A percentile compares a stretch with the other conserved stretches of the same genome.
phyloP scores from a whole-genome alignment of 2,113 vertebrate genomes.

The Phalacrocorax aristotelis region DNA sequence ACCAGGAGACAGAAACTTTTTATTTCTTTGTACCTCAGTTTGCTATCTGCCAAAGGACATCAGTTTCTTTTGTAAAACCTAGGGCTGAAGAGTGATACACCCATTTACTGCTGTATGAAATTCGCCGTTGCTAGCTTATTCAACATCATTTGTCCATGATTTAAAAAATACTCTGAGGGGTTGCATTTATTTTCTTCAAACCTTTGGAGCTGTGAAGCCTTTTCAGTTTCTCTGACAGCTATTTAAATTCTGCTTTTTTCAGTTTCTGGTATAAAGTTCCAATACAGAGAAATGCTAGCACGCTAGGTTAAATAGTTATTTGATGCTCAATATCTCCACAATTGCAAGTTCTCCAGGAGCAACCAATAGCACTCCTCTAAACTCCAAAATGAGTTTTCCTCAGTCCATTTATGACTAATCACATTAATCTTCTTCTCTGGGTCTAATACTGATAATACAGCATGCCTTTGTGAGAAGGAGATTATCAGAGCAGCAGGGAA shows the following conservation, averaged over 20 bases:
- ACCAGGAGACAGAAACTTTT: neutral
- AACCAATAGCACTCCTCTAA: neutral
- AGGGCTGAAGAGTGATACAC: neutral
- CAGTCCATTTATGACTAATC: neutral
- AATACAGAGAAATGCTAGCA: neutral
- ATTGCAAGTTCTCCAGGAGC: neutral
- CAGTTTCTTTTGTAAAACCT: neutral
- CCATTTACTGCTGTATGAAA: conserved; percentile 4
- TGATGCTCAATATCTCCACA: neutral
- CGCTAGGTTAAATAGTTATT: neutral
- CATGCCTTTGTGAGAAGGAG: neutral
- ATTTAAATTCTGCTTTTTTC: conserved; percentile 1
- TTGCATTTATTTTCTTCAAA: conserved; percentile 25
- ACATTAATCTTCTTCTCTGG: neutral
- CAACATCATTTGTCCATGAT: neutral
- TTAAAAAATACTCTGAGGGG: neutral
- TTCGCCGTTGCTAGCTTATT: neutral
- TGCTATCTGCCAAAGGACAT: neutral
- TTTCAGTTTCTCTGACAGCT: conserved; percentile 29
- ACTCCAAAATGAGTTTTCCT: neutral
- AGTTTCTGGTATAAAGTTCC: neutral
- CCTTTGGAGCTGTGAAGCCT: neutral
- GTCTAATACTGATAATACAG: neutral
- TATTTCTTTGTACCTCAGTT: neutral
- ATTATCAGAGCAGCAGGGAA: neutral